Conservation (phyloP, 2,888 invertebrate genomes). For the Xestoiulus laeticollis region DNA sequence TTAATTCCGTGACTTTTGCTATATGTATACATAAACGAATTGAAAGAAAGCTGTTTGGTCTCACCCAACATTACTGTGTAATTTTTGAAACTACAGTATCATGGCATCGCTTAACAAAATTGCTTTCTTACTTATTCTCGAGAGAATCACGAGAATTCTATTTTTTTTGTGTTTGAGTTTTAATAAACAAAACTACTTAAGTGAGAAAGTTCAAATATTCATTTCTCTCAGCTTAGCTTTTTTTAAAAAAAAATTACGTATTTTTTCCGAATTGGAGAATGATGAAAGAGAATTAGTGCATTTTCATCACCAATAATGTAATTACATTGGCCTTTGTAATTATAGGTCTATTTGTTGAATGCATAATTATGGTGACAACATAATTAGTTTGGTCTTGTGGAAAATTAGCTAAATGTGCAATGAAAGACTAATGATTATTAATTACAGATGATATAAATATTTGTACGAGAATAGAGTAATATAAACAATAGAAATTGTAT, state of each 20-base stretch:
- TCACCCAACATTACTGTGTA: neutral
- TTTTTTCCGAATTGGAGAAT: too few relatives aligned
- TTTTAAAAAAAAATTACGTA: too few relatives aligned
- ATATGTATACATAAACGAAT: too few relatives aligned
- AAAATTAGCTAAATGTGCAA: too few relatives aligned
- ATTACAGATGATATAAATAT: neutral
- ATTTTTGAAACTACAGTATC: neutral
- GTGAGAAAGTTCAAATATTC: neutral
- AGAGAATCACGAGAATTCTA: neutral
- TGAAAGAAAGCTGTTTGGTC: neutral
- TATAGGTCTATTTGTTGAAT: neutral
- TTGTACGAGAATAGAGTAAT: neutral
- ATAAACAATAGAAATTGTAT: neutral
- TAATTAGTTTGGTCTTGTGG: too few relatives aligned
- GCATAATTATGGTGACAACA: too few relatives aligned
- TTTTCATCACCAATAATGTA: too few relatives aligned
- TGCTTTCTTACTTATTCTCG: neutral
- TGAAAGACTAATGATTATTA: too few relatives aligned
- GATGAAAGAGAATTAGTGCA: too few relatives aligned
- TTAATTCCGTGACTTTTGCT: constrained; percentile 8
- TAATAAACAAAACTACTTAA: too few relatives aligned
- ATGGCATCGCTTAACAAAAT: neutral
- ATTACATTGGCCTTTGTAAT: neutral
- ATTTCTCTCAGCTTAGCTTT: too few relatives aligned
- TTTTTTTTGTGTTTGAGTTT: neutral